Base-by-base conservation (phyloP, 2,888 invertebrate species). In the Andrena bicolor region DNA sequence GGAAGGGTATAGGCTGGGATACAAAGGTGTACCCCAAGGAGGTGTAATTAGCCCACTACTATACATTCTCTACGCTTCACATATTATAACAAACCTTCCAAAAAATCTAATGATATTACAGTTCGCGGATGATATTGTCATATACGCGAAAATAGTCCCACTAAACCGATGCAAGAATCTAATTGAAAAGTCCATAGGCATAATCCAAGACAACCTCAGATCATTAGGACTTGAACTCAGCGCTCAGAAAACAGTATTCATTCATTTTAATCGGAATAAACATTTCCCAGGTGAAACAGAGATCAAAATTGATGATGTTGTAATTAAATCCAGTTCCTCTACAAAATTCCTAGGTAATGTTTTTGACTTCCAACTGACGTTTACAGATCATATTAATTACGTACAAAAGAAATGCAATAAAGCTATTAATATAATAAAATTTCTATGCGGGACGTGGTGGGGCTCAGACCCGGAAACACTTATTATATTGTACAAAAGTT, bases 251-350 rank as follows among this genome's bases (percentile, higher is more conserved):
- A 61, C 32, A 20, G n/a, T 32, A 32, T 61, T 32, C 3, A 30
- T 61, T n/a, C 32, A 61, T 32, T 61, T 61, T n/a, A 61, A 32
- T 61, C 5, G n/a, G 4, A 61, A 32, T 7, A 61, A 61, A 32
- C 7, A 7, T 1, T 16, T 1, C 6, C 32, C 32, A 30, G 61
- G 32, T 2, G 32, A 8, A n/a, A 61, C 61, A 32, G 61, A 20
- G 32, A 61, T 61, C 32, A 61, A 16, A 32, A 30, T 61, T 32
- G n/a, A 32, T 0, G n/a, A 61, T 16, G 16, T n/a, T 30, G n/a
- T 30, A 16, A 32, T 32, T 7, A 58, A 58, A 58, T 58, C 13
- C 10, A 28, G 26, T 6, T 0, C 16, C 10, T 58, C 28, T 28
- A 13, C 16, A n/a, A 61, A 61, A n/a, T 61, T 61, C n/a, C n/a